These are phyloP conservation scores for Lampris megalopsis DNA, from an alignment of 2,113 vertebrate species.

Conservation along the genomic window DNA sequence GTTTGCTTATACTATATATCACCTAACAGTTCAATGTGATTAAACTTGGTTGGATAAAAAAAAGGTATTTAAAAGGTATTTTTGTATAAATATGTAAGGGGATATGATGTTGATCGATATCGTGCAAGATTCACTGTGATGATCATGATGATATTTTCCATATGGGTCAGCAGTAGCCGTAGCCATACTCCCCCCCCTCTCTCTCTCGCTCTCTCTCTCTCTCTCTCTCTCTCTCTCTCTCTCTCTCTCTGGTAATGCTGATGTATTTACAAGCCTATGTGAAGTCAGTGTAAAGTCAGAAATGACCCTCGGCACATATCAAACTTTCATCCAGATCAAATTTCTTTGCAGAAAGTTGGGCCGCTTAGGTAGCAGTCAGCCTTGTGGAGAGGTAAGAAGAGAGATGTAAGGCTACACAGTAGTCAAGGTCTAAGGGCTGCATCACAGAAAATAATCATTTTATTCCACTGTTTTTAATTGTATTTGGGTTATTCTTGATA, in stretches of 20 bases:
- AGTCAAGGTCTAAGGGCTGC: slow-evolving; percentile 65
- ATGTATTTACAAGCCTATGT: slow-evolving; percentile 7
- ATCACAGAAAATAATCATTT: slow-evolving; percentile 56
- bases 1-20: too few species aligned
- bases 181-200: slow-evolving; percentile 13
- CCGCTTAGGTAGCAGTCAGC: slow-evolving; percentile 14
- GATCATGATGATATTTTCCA: too few species aligned
- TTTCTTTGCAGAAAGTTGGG: slow-evolving; percentile 42
- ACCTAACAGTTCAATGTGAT: too few species aligned
- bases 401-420: slow-evolving; percentile 22
- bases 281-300: not conserved
- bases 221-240: slow-evolving; percentile 27
- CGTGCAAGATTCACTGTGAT: too few species aligned
- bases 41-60: too few species aligned
- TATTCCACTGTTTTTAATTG: slow-evolving; percentile 14
- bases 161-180: too few species aligned
- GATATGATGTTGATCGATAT: too few species aligned
- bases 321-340: slow-evolving; percentile 52
- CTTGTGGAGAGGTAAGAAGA: slow-evolving; percentile 50
- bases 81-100: too few species aligned
- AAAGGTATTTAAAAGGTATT: too few species aligned
- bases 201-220: slow-evolving; percentile 19
- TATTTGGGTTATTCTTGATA: slow-evolving; percentile 31
- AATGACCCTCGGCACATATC: not conserved
- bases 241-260: slow-evolving; percentile 27